Conservation (phyloP, 2,888 invertebrate species). For the Aricia artaxerxes region DNA sequence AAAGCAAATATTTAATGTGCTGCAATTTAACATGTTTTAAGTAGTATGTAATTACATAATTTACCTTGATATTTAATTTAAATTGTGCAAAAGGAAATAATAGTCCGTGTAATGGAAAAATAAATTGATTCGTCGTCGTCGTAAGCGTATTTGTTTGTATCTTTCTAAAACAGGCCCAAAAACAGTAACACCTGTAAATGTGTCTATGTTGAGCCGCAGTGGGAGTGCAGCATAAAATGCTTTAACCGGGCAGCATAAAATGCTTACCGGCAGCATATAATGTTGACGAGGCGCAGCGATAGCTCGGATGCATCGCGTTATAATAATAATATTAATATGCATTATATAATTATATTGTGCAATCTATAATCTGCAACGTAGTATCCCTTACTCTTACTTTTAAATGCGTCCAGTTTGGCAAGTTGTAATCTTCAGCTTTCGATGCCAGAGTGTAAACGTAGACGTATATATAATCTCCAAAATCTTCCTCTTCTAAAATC, state of each 20-base stretch:
- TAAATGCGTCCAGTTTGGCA: not conserved
- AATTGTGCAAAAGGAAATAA: not conserved
- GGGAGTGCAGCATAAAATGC: too few relatives aligned
- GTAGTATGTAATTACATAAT: not conserved
- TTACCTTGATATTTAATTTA: not conserved
- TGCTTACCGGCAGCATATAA: not conserved
- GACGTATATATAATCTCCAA: not conserved
- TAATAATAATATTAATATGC: too few relatives aligned
- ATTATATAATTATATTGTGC: too few relatives aligned
- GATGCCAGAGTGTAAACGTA: not conserved
- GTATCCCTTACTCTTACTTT: not conserved
- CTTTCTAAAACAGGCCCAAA: not conserved
- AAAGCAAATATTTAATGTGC: not conserved
- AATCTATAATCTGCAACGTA: too few relatives aligned
- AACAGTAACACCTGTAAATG: too few relatives aligned
- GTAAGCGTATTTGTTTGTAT: not conserved
- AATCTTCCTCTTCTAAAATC: not conserved
- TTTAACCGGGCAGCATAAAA: not conserved
- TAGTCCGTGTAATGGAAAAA: not conserved
- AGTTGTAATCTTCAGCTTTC: not conserved
- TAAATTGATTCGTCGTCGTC: not conserved
- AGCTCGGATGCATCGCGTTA: not conserved
- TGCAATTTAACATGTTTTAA: not conserved
- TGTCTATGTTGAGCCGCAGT: too few relatives aligned
- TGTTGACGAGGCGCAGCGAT: not conserved